phyloP scores from a whole-genome alignment of 2,113 vertebrate genomes.

The Rhegmatorhina hoffmannsi region DNA sequence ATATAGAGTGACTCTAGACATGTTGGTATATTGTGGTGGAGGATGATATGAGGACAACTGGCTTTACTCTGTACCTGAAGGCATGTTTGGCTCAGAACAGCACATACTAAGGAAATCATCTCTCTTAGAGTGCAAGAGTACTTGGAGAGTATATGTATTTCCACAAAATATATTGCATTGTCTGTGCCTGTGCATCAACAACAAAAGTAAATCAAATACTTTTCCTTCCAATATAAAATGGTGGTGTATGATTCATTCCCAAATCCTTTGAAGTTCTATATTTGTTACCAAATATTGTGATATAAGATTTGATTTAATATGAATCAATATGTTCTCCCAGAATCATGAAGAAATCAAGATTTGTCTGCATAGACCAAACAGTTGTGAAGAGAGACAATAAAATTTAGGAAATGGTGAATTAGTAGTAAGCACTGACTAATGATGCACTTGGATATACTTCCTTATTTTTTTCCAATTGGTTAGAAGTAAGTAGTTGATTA shows the following conservation, averaged over 20 bases:
- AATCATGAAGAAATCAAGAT: background rate
- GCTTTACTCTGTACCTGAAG: background rate
- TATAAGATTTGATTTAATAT: background rate
- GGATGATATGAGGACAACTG: background rate
- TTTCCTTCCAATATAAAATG: background rate
- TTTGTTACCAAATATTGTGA: background rate
- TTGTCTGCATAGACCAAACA: background rate
- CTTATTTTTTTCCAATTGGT: background rate
- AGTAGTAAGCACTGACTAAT: background rate
- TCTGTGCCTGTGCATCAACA: background rate
- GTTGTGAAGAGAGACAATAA: background rate
- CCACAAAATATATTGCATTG: background rate
- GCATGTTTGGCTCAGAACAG: background rate
- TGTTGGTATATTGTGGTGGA: background rate
- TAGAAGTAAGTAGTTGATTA: background rate
- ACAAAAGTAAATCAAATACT: background rate
- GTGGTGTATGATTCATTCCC: background rate
- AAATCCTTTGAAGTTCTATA: background rate
- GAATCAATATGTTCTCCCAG: background rate
- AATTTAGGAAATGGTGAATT: background rate
- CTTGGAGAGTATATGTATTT: rapidly evolving
- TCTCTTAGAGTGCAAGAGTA: background rate
- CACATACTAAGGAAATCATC: background rate
- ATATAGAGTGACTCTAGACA: background rate
- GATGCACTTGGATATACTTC: background rate